Base-by-base conservation (phyloP, 2,113 vertebrate genomes). In the Melierax canorus region DNA sequence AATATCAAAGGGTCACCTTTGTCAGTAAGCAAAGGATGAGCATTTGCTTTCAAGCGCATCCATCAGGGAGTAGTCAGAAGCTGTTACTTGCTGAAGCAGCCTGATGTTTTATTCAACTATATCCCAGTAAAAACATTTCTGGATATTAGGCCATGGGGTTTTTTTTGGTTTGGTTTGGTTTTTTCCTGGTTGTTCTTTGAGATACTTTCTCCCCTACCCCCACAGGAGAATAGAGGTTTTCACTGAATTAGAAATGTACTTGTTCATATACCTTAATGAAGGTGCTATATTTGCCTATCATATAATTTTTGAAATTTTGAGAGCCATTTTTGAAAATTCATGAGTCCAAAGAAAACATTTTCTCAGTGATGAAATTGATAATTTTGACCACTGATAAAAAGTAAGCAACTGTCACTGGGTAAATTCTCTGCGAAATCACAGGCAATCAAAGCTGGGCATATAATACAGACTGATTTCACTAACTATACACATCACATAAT, bases 21-120 rank as follows among this genome's bases (percentile, higher is more conserved):
- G 94, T 97, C 97, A 92, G 95, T 97, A 97, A 98, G 97, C 94
- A 97, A 95, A 97, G 87, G 88, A 97, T 97, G 95, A 97, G 89
- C 93, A 83, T 96, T 97, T 98, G 91, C 96, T 98, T 98, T 97
- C 96, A 96, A 95, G 93, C 13, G 0, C 85, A 97, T 97, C 94
- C 97, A 95, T 96, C 93, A 90, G 96, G 93, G 97, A 98, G 76
- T 67, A 94, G 96, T 97, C 96, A 97, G 87, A 94, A 95, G 84
- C 93, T 96, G 97, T 96, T 97, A 95, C 90, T 91, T 97, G 82
- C 94, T 53, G 86, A 97, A 95, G 96, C 94, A 96, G 95, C 93
- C 88, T 96, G 83, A 98, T 98, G 97, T 98, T 98, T 98, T 98
- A 98, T 98, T 98, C 96, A 98, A 41, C 91, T 80, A 8, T 81